Evolutionary conservation across 2,888 invertebrate genomes (phyloP).

Genomic region (Lochmaea crataegi): DNA sequence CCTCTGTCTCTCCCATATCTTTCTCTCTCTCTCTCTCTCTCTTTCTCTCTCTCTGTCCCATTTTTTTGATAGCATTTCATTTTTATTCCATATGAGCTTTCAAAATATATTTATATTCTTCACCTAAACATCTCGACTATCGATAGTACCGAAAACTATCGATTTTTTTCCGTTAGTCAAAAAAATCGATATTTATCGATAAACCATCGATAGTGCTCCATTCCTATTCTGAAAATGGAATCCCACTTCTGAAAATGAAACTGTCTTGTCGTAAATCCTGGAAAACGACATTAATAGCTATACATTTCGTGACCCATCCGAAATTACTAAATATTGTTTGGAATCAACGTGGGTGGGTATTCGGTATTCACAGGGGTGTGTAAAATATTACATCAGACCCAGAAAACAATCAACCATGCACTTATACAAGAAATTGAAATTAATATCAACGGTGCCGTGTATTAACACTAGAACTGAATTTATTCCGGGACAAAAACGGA

Average conservation of each 20-base stretch:
- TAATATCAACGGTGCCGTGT: conserved; percentile 27
- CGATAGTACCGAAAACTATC: too few relatives aligned
- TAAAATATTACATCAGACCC: conserved; percentile 27
- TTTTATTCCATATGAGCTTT: too few relatives aligned
- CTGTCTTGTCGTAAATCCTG: conserved; percentile 3
- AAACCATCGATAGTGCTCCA: too few relatives aligned
- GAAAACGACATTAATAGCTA: conserved; percentile 11
- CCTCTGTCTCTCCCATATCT: too few relatives aligned
- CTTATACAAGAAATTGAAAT: conserved; percentile 37
- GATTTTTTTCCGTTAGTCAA: too few relatives aligned
- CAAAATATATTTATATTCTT: too few relatives aligned
- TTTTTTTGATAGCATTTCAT: too few relatives aligned
- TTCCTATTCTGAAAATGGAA: not conserved
- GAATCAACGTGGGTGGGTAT: conserved; percentile 30
- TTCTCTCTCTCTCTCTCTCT: too few relatives aligned
- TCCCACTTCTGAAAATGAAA: conserved; percentile 5
- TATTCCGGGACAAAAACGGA: conserved; percentile 36
- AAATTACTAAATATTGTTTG: conserved; percentile 41
- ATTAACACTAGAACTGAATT: conserved; percentile 22
- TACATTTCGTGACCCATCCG: conserved; percentile 31
- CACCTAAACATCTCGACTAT: too few relatives aligned
- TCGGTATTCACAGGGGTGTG: conserved; percentile 1
- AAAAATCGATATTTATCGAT: too few relatives aligned
- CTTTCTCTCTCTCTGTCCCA: too few relatives aligned
- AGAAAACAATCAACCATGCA: conserved; percentile 34